Evolutionary conservation across 2,113 vertebrate species (phyloP).

Genomic region (Protomyctophum bolini): DNA sequence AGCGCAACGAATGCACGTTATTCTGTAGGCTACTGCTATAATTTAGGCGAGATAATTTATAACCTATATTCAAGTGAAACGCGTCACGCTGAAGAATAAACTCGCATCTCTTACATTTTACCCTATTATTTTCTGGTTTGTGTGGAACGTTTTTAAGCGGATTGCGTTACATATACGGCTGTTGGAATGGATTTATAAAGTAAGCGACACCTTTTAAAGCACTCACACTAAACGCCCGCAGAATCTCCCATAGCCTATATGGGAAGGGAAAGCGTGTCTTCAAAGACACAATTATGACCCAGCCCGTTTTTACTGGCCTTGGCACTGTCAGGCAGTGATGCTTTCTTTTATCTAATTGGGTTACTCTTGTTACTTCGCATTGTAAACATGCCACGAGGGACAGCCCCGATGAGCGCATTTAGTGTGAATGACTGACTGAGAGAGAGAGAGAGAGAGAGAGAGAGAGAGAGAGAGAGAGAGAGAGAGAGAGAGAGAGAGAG

Average conservation of each 20-base stretch:
- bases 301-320: conserved; percentile 60
- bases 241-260: conserved; percentile 50
- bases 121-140: conserved; percentile 16
- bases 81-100: neutral
- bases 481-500: conserved; percentile 2
- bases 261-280: conserved; percentile 67
- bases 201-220: conserved; percentile 9
- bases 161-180: conserved; percentile 31
- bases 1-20: no score
- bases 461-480: neutral
- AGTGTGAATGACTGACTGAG: neutral
- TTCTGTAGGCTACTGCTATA: no score
- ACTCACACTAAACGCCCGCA: conserved; percentile 40
- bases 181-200: conserved; percentile 12
- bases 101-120: neutral
- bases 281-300: conserved; percentile 73
- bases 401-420: conserved; percentile 23
- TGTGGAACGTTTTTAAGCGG: conserved; percentile 46
- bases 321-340: conserved; percentile 33
- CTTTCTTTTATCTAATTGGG: conserved; percentile 37
- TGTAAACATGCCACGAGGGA: conserved; percentile 22
- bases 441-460: conserved; percentile 1
- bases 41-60: no score
- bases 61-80: neutral
- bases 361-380: conserved; percentile 44